Conservation (phyloP, 2,888 invertebrate genomes). For the Cephus pygmeus region DNA sequence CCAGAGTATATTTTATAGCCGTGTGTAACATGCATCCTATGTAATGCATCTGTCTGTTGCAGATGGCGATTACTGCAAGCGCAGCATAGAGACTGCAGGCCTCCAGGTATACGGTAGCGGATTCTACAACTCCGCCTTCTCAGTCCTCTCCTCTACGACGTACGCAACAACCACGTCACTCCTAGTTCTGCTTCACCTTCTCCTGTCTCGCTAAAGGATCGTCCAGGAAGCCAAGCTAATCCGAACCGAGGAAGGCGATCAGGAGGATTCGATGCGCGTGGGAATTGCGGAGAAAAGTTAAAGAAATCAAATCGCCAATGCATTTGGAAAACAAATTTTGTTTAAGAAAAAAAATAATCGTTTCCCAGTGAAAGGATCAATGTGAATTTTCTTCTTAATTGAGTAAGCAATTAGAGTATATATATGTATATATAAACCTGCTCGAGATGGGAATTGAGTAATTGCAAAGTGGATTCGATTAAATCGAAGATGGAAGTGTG, state of each 20-base stretch:
- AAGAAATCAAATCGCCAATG: neutral
- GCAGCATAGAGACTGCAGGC: conserved; percentile 88
- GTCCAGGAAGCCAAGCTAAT: neutral
- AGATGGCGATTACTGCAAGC: conserved; percentile 88
- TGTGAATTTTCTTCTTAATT: neutral
- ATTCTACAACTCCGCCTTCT: conserved; percentile 75
- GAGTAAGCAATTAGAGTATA: neutral
- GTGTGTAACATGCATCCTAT: neutral
- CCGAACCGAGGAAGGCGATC: neutral
- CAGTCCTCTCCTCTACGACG: conserved; percentile 19
- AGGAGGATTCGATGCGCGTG: neutral
- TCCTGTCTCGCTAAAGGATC: conserved; percentile 6
- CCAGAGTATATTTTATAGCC: neutral
- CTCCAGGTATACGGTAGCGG: conserved; percentile 84
- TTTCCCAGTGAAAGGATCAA: neutral
- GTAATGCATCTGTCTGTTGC: conserved; percentile 35
- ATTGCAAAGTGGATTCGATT: neutral
- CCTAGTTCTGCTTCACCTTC: conserved; percentile 18
- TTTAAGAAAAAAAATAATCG: neutral
- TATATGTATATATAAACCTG: neutral
- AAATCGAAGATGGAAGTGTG: neutral
- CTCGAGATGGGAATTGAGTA: neutral
- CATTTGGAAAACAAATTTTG: neutral
- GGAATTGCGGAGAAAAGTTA: neutral
- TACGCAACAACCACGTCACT: conserved; percentile 25